These are phyloP conservation scores for Cheilosia vernalis DNA, from an alignment of 2,888 invertebrate species.

Conservation along the genomic window DNA sequence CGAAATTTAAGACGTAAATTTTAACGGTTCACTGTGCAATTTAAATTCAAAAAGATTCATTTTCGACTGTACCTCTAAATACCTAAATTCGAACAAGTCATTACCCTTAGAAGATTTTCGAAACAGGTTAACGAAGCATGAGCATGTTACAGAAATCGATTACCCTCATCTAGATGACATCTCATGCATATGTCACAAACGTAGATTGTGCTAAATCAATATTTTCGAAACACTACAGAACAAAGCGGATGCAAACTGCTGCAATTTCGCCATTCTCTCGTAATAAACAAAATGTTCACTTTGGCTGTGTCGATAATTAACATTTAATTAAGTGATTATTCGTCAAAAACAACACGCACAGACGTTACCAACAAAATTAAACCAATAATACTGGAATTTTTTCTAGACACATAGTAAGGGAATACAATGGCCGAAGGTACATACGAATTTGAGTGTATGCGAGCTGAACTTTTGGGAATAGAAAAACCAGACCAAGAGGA, in stretches of 20 bases:
- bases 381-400: not conserved
- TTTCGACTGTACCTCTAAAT: not conserved
- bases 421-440: constrained; percentile 84
- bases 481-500: constrained; percentile 88
- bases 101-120: constrained; percentile 24
- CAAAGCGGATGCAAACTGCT: constrained; percentile 42
- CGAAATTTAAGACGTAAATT: too few species aligned
- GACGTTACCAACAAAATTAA: not conserved
- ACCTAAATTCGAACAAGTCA: constrained; percentile 25
- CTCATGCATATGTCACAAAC: constrained; percentile 25
- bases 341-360: not conserved
- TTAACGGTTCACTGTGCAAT: not conserved
- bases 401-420: not conserved
- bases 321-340: constrained; percentile 34
- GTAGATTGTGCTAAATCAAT: constrained; percentile 61
- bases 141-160: constrained; percentile 59
- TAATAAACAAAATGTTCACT: constrained; percentile 47
- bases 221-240: constrained; percentile 59
- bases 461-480: constrained; percentile 90
- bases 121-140: constrained; percentile 12
- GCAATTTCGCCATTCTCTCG: constrained; percentile 40
- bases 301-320: constrained; percentile 34
- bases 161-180: constrained; percentile 29
- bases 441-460: constrained; percentile 90
- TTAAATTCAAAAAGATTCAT: constrained; percentile 2